Conservation (phyloP, 2,888 invertebrate species). For the Micropterix aruncella region DNA sequence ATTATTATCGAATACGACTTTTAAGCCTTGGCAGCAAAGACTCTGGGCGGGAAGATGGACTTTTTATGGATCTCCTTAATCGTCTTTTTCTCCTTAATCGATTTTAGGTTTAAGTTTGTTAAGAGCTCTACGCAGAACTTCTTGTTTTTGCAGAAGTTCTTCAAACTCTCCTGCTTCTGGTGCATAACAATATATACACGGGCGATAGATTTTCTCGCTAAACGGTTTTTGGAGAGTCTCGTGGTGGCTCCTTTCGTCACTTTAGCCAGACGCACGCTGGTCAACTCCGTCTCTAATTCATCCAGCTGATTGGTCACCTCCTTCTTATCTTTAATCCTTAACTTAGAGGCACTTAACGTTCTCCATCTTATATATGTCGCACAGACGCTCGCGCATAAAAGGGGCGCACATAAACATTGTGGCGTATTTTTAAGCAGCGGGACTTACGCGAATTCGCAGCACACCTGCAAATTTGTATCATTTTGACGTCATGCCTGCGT, state of each 20-base stretch:
- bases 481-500: no score
- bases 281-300: constrained; percentile 93
- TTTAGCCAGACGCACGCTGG: constrained; percentile 89
- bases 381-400: no score
- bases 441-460: no score
- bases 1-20: constrained; percentile 13
- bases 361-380: no score
- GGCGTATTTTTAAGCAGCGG: no score
- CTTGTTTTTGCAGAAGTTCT: constrained; percentile 90
- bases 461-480: no score
- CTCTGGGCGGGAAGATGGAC: constrained; percentile 78
- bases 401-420: no score
- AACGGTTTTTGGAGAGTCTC: constrained; percentile 95
- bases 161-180: constrained; percentile 94
- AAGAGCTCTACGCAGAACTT: constrained; percentile 86
- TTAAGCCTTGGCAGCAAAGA: constrained; percentile 94
- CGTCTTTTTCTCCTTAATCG: no score
- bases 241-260: constrained; percentile 98
- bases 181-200: constrained; percentile 97
- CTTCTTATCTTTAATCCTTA: constrained; percentile 93
- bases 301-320: constrained; percentile 95
- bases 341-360: constrained; percentile 93
- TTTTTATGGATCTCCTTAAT: constrained; percentile 80
- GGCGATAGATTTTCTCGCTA: constrained; percentile 96
- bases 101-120: constrained; percentile 73